Conservation (phyloP, 1,140 invertebrate genomes). For the Laupala kohalensis region DNA sequence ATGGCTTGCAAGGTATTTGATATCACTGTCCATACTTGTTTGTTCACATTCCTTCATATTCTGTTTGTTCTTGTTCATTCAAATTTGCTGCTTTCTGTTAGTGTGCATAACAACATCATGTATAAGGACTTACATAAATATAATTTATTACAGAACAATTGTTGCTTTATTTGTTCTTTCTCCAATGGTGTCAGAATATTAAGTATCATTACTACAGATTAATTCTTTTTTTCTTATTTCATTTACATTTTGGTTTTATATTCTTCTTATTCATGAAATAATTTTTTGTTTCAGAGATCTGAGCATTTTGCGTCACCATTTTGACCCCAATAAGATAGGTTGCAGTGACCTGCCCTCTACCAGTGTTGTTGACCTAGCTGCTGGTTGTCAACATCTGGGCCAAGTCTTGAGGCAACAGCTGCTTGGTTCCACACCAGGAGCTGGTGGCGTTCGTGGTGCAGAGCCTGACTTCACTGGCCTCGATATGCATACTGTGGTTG, state of each 20-base stretch:
- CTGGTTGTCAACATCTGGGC: conserved; percentile 31
- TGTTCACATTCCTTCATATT: too few species aligned
- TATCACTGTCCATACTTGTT: too few species aligned
- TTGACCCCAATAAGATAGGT: conserved; percentile 24
- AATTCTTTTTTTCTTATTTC: background rate
- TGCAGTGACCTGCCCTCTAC: conserved; percentile 27
- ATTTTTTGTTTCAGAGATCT: conserved; percentile 22
- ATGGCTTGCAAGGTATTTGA: too few species aligned
- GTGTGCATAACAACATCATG: too few species aligned
- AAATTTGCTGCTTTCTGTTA: too few species aligned
- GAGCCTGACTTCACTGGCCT: conserved; percentile 18
- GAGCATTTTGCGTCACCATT: conserved; percentile 30
- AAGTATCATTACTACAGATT: conserved; percentile 19
- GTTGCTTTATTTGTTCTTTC: too few species aligned
- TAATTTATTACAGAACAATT: too few species aligned
- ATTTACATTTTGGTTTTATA: background rate
- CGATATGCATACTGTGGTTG: conserved; percentile 30
- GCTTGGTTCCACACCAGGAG: conserved; percentile 23
- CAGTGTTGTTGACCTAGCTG: conserved; percentile 34
- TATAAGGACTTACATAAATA: too few species aligned
- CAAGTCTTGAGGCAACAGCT: conserved; percentile 36
- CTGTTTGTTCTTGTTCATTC: too few species aligned
- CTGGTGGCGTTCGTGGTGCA: background rate
- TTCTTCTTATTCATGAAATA: background rate
- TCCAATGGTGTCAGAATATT: too few species aligned